A percentile compares a stretch with the other conserved stretches of the same genome.
These are phyloP conservation scores for Carterocephalus palaemon DNA, from an alignment of 2,888 invertebrate species.

Conservation along the genomic window DNA sequence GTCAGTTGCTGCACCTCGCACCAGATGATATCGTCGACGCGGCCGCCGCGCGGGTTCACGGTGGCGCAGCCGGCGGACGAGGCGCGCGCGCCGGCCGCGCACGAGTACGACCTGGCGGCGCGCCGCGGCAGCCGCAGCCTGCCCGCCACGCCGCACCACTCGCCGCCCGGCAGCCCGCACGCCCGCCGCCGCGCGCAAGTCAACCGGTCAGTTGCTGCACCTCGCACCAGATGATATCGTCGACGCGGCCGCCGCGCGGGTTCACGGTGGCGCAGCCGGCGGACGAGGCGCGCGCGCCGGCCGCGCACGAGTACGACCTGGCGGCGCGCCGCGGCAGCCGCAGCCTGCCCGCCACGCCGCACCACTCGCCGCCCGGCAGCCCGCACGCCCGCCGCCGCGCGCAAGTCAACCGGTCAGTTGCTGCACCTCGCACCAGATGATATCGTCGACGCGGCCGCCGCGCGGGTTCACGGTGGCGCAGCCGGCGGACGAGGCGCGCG, in stretches of 20 bases:
- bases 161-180: constrained; percentile 80
- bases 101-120: constrained; percentile 48
- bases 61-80: constrained; percentile 60
- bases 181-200: constrained; percentile 77
- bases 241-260: constrained; percentile 60
- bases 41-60: constrained; percentile 64
- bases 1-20: constrained; percentile 54
- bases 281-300: constrained; percentile 46
- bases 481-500: constrained; percentile 48
- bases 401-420: constrained; percentile 77
- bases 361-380: constrained; percentile 80
- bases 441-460: constrained; percentile 62
- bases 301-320: constrained; percentile 46
- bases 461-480: constrained; percentile 71
- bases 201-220: constrained; percentile 71
- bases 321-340: constrained; percentile 81
- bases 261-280: constrained; percentile 63
- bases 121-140: constrained; percentile 85
- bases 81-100: constrained; percentile 40
- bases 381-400: constrained; percentile 79
- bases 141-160: constrained; percentile 83
- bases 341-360: constrained; percentile 84
- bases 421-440: constrained; percentile 73
- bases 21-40: constrained; percentile 78
- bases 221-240: constrained; percentile 79